Base-by-base conservation (phyloP, 2,888 invertebrate genomes). In the Amiota communis region DNA sequence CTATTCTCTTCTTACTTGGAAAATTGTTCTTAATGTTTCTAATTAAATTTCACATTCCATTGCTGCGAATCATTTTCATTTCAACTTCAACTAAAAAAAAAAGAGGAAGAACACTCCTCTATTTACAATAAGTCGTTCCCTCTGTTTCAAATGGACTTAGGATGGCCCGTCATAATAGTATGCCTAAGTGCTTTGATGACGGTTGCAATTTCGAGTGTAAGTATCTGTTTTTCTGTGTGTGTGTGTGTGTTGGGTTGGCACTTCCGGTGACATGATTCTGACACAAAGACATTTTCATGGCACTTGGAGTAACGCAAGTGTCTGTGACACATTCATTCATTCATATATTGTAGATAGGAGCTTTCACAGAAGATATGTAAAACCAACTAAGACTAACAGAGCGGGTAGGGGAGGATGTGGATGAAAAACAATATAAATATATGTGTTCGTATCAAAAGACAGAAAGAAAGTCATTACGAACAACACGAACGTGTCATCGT, bases 1-100 rank as follows among this genome's bases (percentile, higher is more conserved):
- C 20, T 59, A 11, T 17, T 59, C 3, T 59, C 10, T 59, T 17
- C 15, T 36, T 6, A 2, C 3, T 23, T 23, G 23, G 23, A 23
- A 23, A 23, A 23, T 36, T n/a, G 23, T 46, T 75, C 72, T 59
- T 74, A 78, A 75, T 74, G 75, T 69, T 73, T 76, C 75, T 78
- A 82, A 83, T 83, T 80, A 80, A 83, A 83, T 83, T 82, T 83
- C 74, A 83, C 83, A 79, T 74, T 76, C 70, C 75, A 36, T 36
- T 36, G 78, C 73, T 82, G 79, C 76, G 74, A 75, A 79, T 74
- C 76, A 75, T 74, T 73, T 73, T 20, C 64, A 73, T 73, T 68
- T 71, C 67, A n/a, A n/a, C 4, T 6, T 51, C 53, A 3, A 51
- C 53, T n/a, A n/a, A n/a, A 51, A n/a, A 15, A 13, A n/a, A 13